Base-by-base conservation (phyloP, 2,888 invertebrate species). In the Trimorus sp. region DNA sequence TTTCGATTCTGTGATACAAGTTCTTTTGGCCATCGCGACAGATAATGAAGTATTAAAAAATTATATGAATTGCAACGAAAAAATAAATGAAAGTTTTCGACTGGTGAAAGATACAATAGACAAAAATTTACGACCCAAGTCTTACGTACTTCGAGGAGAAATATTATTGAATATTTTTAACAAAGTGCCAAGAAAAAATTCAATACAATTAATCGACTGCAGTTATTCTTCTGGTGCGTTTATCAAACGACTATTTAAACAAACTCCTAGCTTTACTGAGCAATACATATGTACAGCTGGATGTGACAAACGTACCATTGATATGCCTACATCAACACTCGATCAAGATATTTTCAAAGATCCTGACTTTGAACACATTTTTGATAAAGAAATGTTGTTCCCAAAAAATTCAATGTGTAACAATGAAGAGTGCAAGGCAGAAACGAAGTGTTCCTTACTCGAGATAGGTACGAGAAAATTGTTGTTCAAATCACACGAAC, bases 1-100 rank as follows among this genome's bases (percentile, higher is more conserved):
- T 1, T 63, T 73, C 37, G 63, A 73, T 54, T 37, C 53, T 7
- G 51, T 73, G 11, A 7, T 73, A 40, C 73, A 73, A 63, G 36
- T 56, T 5, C 7, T 63, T 8, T n/a, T 63, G 6, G 9, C 37
- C 5, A 63, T 60, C 9, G 45, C 14, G 1, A 15, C n/a, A 7
- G 62, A 62, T 15, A 36, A 59, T 38, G 15, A 42, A 37, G 7
- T 4, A 1, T 3, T 59, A n/a, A 51, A 40, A 40, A 40, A 66
- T 1, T 54, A 59, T n/a, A 51, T 70, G 38, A n/a, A 5, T 11
- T 38, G 12, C 8, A 49, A 70, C 7, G n/a, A 12, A 16, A 14
- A 60, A 5, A 40, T 1, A 0, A 70, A 70, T 58, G 58, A 37
- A 11, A 8, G 8, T n/a, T 66, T 66, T 54, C 3, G 42, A 16